Percentiles rank a stretch among this genome's conserved stretches.
phyloP scores from a whole-genome alignment of 2,888 invertebrate species.

The Acanthopleura granulata region DNA sequence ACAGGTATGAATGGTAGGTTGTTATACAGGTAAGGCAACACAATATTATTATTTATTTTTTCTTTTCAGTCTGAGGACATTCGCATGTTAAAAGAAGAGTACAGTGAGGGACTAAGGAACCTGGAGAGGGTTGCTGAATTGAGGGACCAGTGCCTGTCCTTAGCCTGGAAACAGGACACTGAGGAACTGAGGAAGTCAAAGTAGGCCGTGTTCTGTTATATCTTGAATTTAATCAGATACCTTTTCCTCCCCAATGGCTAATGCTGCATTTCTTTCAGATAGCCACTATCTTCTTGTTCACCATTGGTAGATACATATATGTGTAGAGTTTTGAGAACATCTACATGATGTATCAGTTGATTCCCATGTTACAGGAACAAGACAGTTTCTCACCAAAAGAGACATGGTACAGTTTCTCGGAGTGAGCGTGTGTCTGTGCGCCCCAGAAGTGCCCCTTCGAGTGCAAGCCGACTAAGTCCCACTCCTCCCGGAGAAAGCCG shows the following conservation, averaged over 20 bases:
- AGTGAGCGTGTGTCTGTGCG: constrained; percentile 28
- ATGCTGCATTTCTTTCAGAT: no score
- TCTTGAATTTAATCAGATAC: no score
- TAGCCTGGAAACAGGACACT: constrained; percentile 62
- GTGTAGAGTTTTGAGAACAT: no score
- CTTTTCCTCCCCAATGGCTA: no score
- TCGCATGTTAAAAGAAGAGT: constrained; percentile 61
- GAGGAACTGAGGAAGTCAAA: constrained; percentile 19
- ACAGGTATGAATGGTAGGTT: no score
- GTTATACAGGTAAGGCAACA: neutral
- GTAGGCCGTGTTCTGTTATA: neutral
- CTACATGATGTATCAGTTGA: no score
- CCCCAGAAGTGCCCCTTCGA: constrained; percentile 42
- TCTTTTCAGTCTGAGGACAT: constrained; percentile 68
- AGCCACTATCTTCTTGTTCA: no score
- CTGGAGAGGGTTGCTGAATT: constrained; percentile 62
- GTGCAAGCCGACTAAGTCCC: constrained; percentile 26
- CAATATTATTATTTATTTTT: neutral
- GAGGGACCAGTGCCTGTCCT: constrained; percentile 65
- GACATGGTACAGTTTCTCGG: neutral
- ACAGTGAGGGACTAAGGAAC: constrained; percentile 54
- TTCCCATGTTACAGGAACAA: no score
- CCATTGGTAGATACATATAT: no score
- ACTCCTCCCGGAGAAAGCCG: constrained; percentile 30
- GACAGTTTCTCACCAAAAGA: no score